These are phyloP conservation scores for Iselma pallidipennis DNA, from an alignment of 2,888 invertebrate species.

Conservation along the genomic window DNA sequence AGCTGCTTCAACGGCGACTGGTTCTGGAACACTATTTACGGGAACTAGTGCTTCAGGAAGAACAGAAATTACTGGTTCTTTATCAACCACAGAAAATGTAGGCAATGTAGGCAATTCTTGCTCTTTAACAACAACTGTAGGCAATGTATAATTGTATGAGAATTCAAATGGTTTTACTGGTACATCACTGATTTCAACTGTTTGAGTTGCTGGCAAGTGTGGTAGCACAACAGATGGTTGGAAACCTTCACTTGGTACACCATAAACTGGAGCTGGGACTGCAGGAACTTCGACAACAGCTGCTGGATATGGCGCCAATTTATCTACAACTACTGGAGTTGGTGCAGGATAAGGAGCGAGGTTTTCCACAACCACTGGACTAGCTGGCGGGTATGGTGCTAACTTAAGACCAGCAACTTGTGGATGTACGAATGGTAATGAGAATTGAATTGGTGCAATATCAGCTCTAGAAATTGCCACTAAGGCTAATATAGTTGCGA, in stretches of 20 bases:
- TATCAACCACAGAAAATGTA: no score
- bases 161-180: constrained; percentile 5
- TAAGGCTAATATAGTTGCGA: not conserved
- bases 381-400: not conserved
- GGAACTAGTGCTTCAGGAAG: no score
- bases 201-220: no score
- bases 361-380: not conserved
- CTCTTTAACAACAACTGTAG: not conserved
- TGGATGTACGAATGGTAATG: not conserved
- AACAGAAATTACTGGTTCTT: no score
- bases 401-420: not conserved
- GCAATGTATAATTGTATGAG: constrained; percentile 4
- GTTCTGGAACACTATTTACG: no score
- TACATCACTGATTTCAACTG: no score
- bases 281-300: not conserved
- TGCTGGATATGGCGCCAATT: not conserved
- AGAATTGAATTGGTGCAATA: not conserved
- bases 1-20: no score
- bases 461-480: not conserved
- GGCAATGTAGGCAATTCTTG: no score
- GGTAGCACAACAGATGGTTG: constrained; percentile 1
- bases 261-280: constrained; percentile 1
- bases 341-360: not conserved
- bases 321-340: not conserved
- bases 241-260: constrained; percentile 1